These are phyloP conservation scores for Yasuhikotakia modesta DNA, from an alignment of 2,797 vertebrate species.

Conservation along the genomic window DNA sequence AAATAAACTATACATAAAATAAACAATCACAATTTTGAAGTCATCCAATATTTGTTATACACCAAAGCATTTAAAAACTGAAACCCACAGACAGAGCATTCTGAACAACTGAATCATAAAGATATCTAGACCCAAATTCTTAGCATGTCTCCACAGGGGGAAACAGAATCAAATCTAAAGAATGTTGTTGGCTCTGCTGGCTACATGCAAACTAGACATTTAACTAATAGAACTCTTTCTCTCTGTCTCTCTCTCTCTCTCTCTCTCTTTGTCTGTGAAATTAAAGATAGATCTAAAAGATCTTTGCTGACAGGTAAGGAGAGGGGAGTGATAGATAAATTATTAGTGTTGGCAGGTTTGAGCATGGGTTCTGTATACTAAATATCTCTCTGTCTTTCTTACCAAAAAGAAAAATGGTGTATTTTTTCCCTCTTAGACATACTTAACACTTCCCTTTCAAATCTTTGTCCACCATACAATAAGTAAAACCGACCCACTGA, in stretches of 20 bases:
- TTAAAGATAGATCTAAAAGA: conserved; percentile 38
- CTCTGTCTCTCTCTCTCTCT: neutral
- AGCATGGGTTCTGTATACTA: conserved; percentile 35
- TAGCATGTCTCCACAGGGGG: conserved; percentile 52
- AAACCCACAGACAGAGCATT: conserved; percentile 22
- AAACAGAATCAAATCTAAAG: conserved; percentile 45
- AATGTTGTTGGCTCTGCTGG: conserved; percentile 36
- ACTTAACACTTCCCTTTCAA: conserved; percentile 7
- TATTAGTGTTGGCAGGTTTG: conserved; percentile 51
- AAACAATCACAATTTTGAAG: too few species aligned
- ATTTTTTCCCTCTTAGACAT: neutral
- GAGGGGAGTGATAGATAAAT: conserved; percentile 46
- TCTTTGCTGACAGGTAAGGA: conserved; percentile 49
- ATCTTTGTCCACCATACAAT: neutral
- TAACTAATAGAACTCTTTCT: conserved; percentile 12
- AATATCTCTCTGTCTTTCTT: conserved; percentile 29
- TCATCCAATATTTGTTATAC: conserved; percentile 23
- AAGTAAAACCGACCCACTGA: neutral
- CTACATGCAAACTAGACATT: conserved; percentile 27
- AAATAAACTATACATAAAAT: too few species aligned
- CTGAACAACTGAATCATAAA: conserved; percentile 29
- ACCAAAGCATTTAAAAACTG: conserved; percentile 48
- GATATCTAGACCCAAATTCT: conserved; percentile 34
- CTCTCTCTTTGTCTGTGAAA: neutral
- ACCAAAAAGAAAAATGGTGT: conserved; percentile 5